Percentiles rank a stretch among this genome's conserved stretches.
Conservation (phyloP, 2,113 vertebrate species). For the Furnarius figulus region DNA sequence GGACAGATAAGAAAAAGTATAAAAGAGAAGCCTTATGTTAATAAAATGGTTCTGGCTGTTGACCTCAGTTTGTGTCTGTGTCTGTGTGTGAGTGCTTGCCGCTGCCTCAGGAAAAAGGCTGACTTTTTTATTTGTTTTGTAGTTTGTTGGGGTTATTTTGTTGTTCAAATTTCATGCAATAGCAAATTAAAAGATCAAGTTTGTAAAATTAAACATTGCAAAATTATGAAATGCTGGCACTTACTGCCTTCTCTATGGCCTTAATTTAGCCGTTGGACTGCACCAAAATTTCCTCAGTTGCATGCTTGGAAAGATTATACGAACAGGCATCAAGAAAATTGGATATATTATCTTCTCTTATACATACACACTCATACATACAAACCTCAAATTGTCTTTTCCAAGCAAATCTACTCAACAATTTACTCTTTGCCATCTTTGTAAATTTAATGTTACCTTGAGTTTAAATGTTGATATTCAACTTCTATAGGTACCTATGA, state of each 20-base stretch:
- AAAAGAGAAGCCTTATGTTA: too few relatives aligned
- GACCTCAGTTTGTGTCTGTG: too few relatives aligned
- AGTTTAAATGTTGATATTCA: not conserved
- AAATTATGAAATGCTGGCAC: not conserved
- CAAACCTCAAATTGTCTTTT: not conserved
- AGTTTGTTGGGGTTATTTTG: not conserved
- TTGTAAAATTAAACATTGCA: not conserved
- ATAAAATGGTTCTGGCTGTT: too few relatives aligned
- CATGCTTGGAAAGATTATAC: not conserved
- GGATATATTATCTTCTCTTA: not conserved
- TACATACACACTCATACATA: not conserved
- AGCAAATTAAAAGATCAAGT: not conserved
- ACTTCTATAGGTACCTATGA: not conserved
- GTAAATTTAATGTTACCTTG: not conserved
- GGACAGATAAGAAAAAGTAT: too few relatives aligned
- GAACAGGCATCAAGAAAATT: not conserved
- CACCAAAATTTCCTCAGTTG: not conserved
- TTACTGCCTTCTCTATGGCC: not conserved
- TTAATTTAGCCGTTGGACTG: not conserved
- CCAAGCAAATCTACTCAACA: not conserved
- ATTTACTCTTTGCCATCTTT: not conserved
- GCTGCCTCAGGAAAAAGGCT: not conserved
- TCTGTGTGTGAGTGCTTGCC: too few relatives aligned
- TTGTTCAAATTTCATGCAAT: not conserved
- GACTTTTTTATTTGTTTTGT: accelerated